These are phyloP conservation scores for Squalus acanthias DNA, from an alignment of 2,797 vertebrate species.

Conservation along the genomic window DNA sequence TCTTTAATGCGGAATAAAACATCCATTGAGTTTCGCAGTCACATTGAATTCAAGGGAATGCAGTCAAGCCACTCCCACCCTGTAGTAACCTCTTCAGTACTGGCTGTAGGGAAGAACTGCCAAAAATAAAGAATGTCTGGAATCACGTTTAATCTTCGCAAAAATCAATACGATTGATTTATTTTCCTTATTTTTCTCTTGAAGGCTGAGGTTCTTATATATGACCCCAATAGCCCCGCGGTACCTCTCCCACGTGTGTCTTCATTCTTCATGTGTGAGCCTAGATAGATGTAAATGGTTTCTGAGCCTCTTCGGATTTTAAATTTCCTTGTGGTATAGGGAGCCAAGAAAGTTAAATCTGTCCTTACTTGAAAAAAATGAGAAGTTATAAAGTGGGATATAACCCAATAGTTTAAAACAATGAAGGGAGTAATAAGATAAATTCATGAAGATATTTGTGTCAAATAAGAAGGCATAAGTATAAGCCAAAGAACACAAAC, in stretches of 20 bases:
- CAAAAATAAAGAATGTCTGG: neutral
- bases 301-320: neutral
- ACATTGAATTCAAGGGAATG: neutral
- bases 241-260: neutral
- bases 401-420: neutral
- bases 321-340: neutral
- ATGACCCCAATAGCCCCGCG: neutral
- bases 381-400: neutral
- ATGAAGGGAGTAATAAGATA: neutral
- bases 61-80: constrained; percentile 1
- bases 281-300: neutral
- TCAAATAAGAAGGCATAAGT: neutral
- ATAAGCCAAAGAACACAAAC: neutral
- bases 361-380: neutral
- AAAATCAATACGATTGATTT: neutral
- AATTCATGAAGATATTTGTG: neutral
- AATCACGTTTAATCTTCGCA: neutral
- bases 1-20: neutral
- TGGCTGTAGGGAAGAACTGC: neutral
- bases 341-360: neutral
- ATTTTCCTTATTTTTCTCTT: neutral
- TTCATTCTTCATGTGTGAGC: neutral
- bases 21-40: neutral
- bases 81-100: neutral
- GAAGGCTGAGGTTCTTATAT: too few relatives aligned